Evolutionary conservation across 2,888 invertebrate genomes (phyloP).

Genomic region (Enchytraeus crypticus): DNA sequence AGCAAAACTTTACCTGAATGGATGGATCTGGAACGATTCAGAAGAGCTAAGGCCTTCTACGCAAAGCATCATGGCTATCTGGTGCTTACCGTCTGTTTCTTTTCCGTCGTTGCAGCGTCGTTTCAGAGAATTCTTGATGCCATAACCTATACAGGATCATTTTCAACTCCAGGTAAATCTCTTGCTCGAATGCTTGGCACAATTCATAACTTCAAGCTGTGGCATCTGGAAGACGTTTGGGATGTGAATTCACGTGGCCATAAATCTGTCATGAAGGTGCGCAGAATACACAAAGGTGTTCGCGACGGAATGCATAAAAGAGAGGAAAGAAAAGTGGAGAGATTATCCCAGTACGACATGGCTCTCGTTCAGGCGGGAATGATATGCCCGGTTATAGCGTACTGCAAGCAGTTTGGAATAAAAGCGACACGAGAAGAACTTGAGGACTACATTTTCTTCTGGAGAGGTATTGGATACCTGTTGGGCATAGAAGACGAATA

Average conservation of each 20-base stretch:
- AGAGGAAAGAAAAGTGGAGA: conserved; percentile 43
- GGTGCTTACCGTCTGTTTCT: conserved; percentile 65
- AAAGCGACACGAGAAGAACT: conserved; percentile 58
- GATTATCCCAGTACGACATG: conserved; percentile 76
- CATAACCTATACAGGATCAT: conserved; percentile 64
- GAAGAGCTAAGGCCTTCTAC: conserved; percentile 63
- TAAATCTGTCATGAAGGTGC: conserved; percentile 50
- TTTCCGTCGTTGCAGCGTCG: conserved; percentile 65
- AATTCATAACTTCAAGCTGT: conserved; percentile 64
- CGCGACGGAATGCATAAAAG: conserved; percentile 42
- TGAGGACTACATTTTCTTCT: conserved; percentile 70
- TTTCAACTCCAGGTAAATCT: conserved; percentile 59
- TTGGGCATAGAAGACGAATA: conserved; percentile 68
- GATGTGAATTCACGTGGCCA: conserved; percentile 43
- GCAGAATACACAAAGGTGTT: conserved; percentile 53
- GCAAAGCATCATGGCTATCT: conserved; percentile 62
- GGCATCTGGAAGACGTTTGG: conserved; percentile 67
- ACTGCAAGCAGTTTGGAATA: conserved; percentile 60
- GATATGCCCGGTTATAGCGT: conserved; percentile 63
- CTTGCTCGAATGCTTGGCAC: conserved; percentile 73
- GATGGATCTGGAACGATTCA: conserved; percentile 50
- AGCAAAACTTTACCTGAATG: conserved; percentile 41
- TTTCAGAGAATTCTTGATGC: conserved; percentile 66
- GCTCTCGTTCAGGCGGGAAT: conserved; percentile 79
- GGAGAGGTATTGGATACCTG: conserved; percentile 71